Conservation (phyloP, 2,797 vertebrate genomes). For the Anguilla megastoma region DNA sequence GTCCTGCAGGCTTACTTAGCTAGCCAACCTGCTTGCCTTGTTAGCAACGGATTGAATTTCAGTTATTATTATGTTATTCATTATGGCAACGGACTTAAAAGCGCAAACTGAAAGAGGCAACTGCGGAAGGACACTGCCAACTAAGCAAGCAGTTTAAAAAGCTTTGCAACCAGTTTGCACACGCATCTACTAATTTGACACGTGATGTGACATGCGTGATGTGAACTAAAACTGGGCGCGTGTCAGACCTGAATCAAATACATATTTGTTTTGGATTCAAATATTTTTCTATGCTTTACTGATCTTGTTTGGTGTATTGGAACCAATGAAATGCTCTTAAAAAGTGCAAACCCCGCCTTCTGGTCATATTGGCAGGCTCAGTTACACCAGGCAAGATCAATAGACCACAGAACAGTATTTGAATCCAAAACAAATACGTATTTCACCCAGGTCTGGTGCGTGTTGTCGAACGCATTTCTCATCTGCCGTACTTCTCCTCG, state of each 20-base stretch:
- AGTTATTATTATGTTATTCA: not conserved
- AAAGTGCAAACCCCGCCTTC: no score
- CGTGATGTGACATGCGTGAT: no score
- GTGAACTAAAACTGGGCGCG: not conserved
- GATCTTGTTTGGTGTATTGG: no score
- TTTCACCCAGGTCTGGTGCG: no score
- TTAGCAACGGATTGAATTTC: not conserved
- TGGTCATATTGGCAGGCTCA: no score
- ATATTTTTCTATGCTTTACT: no score
- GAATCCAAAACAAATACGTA: no score
- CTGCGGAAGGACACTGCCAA: not conserved
- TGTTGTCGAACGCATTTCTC: not conserved
- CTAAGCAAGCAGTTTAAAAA: not conserved
- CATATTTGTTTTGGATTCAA: no score
- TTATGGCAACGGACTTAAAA: not conserved
- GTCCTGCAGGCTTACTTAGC: not conserved
- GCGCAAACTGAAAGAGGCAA: not conserved
- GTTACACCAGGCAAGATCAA: no score
- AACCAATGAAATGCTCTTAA: no score
- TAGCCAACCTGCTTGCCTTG: not conserved
- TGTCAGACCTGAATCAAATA: not conserved
- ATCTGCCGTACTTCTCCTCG: constrained; percentile 88
- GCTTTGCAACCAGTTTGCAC: not conserved
- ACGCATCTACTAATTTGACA: not conserved
- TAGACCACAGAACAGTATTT: no score